A percentile compares a stretch with the other conserved stretches of the same genome.
Conservation (phyloP, 2,888 invertebrate genomes). For the Platycheirus rosarum region DNA sequence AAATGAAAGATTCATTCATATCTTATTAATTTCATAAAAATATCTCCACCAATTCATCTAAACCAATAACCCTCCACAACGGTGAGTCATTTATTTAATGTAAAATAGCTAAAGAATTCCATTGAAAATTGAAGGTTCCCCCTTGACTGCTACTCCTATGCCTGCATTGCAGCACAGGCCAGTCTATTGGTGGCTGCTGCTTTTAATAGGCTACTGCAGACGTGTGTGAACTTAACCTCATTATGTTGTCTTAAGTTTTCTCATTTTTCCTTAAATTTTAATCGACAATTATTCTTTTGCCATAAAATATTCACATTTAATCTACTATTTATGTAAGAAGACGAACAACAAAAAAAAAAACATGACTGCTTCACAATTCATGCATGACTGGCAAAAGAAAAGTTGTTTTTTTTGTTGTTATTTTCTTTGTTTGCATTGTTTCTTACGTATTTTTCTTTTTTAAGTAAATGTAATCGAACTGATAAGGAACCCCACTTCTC, state of each 20-base stretch:
- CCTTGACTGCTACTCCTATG: constrained; percentile 21
- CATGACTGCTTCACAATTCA: not conserved
- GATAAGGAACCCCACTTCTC: constrained; percentile 35
- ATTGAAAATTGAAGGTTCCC: constrained; percentile 58
- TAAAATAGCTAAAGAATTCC: constrained; percentile 3
- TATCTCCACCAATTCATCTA: constrained; percentile 39
- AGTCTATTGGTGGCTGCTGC: not conserved
- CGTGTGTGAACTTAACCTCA: constrained; percentile 75
- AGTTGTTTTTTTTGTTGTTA: not conserved
- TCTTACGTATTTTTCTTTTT: not conserved
- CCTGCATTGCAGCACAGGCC: constrained; percentile 33
- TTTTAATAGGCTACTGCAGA: constrained; percentile 46
- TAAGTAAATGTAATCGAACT: constrained; percentile 67
- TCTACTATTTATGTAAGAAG: constrained; percentile 20
- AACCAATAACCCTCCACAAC: constrained; percentile 23
- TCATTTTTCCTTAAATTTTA: constrained; percentile 28
- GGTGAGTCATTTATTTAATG: constrained; percentile 30
- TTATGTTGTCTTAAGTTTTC: constrained; percentile 52
- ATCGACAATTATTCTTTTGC: not conserved
- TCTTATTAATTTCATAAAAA: constrained; percentile 23
- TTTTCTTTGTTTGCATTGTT: constrained; percentile 26
- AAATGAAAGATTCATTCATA: constrained; percentile 54
- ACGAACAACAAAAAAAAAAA: too few relatives aligned
- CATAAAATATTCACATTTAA: constrained; percentile 3
- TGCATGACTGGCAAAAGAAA: not conserved